Conservation (phyloP, 2,888 invertebrate genomes). For the Silvanus unidentatus region DNA sequence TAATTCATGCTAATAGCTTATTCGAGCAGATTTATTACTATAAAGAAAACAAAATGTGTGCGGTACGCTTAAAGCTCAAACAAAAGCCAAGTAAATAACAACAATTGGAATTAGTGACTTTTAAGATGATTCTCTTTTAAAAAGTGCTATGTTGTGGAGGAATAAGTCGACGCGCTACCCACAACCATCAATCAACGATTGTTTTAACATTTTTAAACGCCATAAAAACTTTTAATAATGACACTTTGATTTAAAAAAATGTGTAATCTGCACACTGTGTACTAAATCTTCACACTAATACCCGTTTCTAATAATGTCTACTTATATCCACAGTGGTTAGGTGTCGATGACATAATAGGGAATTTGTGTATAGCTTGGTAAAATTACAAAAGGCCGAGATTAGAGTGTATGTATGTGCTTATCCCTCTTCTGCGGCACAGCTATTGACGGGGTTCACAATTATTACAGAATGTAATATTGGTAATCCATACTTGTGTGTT, state of each 20-base stretch:
- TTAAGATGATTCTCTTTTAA: no score
- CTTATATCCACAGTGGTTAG: constrained; percentile 25
- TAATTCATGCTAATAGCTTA: constrained; percentile 43
- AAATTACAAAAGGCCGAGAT: constrained; percentile 26
- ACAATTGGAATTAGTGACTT: no score
- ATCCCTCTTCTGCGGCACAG: constrained; percentile 21
- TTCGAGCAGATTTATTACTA: constrained; percentile 25
- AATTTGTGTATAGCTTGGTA: constrained; percentile 26
- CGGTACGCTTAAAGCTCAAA: no score
- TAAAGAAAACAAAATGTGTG: neutral
- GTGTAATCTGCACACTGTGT: no score
- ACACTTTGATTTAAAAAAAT: no score
- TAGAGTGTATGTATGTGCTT: constrained; percentile 25
- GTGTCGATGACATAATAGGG: constrained; percentile 25
- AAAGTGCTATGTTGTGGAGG: no score
- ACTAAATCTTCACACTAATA: neutral
- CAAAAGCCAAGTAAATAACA: no score
- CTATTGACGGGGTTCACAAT: constrained; percentile 42
- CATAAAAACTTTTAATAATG: no score
- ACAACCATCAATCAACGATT: no score
- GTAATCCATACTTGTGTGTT: constrained; percentile 36
- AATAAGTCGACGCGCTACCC: no score
- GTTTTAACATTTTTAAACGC: no score
- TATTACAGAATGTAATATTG: constrained; percentile 43
- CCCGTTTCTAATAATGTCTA: constrained; percentile 25